phyloP scores from a whole-genome alignment of 1,140 invertebrate species.

The Papilio machaon region DNA sequence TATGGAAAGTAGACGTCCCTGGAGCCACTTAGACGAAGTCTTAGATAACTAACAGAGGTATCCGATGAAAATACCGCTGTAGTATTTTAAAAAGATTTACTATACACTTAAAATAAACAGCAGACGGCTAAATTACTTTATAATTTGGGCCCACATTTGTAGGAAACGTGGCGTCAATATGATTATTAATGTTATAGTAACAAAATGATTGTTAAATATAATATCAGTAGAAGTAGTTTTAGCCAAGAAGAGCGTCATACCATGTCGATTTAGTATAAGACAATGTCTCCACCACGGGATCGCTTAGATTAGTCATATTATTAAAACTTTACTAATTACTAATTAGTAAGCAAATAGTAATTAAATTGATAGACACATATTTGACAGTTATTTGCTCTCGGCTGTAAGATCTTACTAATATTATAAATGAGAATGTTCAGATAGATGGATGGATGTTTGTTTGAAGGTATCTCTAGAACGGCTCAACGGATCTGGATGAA shows the following conservation, averaged over 20 bases:
- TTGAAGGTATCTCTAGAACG: too few species aligned
- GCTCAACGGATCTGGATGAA: too few species aligned
- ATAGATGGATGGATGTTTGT: too few species aligned
- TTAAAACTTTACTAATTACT: too few species aligned
- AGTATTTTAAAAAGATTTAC: conserved; percentile 37
- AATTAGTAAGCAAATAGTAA: too few species aligned
- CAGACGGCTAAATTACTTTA: background rate
- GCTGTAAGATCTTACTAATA: too few species aligned
- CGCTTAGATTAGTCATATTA: too few species aligned
- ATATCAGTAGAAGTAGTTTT: background rate
- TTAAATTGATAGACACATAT: too few species aligned
- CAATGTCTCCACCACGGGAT: background rate
- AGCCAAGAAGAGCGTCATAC: background rate
- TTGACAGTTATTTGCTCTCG: too few species aligned
- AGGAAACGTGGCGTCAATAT: background rate
- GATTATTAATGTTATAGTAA: background rate
- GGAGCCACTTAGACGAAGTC: conserved; percentile 29
- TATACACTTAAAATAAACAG: background rate
- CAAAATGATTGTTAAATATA: background rate
- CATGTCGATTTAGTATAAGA: background rate
- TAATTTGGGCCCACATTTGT: background rate
- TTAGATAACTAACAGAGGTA: conserved; percentile 35
- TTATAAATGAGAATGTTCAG: too few species aligned
- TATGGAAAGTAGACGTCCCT: conserved; percentile 36
- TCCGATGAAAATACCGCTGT: conserved; percentile 4